Conservation (phyloP, 1,140 invertebrate genomes). For the Cydia fagiglandana region DNA sequence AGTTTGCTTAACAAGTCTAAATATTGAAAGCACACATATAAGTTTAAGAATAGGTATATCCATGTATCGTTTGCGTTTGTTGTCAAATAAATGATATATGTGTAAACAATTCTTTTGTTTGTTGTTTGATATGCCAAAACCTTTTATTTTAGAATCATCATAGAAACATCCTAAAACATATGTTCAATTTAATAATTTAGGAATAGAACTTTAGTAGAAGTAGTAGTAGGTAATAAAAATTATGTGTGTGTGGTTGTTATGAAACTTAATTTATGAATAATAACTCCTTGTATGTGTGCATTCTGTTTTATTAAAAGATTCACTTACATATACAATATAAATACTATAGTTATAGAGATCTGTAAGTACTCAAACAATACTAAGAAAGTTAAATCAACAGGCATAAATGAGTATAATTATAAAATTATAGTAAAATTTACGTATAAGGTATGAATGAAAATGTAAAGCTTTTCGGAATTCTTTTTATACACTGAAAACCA, state of each 20-base stretch:
- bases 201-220: no score
- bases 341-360: constrained; percentile 29
- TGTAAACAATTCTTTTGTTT: not conserved
- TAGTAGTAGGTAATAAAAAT: not conserved
- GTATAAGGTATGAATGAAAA: not conserved
- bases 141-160: no score
- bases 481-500: no score
- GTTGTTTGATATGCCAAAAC: not conserved
- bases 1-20: not conserved
- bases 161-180: no score
- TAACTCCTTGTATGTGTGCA: constrained; percentile 26
- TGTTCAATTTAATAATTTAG: no score
- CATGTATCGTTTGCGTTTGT: not conserved
- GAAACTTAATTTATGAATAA: not conserved
- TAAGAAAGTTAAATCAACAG: not conserved
- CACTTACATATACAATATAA: constrained; percentile 27
- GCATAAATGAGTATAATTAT: not conserved
- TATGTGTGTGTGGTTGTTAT: not conserved
- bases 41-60: not conserved
- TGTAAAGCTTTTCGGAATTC: not conserved
- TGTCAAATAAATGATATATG: not conserved
- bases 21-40: not conserved
- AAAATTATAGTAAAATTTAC: constrained; percentile 13
- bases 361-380: constrained; percentile 24
- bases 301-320: constrained; percentile 27